Conservation (phyloP, 2,888 invertebrate species). For the Eupithecia subfuscata region DNA sequence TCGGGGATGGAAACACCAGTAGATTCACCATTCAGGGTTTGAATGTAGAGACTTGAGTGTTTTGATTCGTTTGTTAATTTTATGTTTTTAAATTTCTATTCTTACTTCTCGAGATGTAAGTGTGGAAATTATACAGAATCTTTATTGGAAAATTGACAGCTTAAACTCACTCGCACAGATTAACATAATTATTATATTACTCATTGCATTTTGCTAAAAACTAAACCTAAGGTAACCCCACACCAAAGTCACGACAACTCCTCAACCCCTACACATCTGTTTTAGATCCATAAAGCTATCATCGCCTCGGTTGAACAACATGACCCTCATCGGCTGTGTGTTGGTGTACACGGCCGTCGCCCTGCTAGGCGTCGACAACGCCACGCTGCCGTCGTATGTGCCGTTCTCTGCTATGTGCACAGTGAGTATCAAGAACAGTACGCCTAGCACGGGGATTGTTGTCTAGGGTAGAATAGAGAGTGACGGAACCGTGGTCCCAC, state of each 20-base stretch:
- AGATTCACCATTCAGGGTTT: neutral
- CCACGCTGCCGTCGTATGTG: constrained; percentile 87
- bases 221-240: neutral
- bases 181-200: too few species aligned
- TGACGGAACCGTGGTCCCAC: too few species aligned
- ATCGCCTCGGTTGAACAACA: constrained; percentile 95
- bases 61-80: neutral
- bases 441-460: neutral
- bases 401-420: constrained; percentile 93
- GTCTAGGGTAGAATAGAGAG: too few species aligned
- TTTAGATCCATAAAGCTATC: constrained; percentile 94
- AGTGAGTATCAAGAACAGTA: constrained; percentile 83
- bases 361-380: constrained; percentile 92
- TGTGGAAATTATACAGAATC: too few species aligned
- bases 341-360: constrained; percentile 95
- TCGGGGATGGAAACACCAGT: neutral
- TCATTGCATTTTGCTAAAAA: neutral
- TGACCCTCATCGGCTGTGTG: constrained; percentile 95
- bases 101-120: neutral
- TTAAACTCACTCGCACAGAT: too few species aligned
- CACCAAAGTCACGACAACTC: neutral
- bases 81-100: neutral
- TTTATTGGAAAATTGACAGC: too few species aligned
- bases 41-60: neutral
- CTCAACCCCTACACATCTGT: neutral